phyloP scores from a whole-genome alignment of 1,140 invertebrate species.

The Asbolus verrucosus region DNA sequence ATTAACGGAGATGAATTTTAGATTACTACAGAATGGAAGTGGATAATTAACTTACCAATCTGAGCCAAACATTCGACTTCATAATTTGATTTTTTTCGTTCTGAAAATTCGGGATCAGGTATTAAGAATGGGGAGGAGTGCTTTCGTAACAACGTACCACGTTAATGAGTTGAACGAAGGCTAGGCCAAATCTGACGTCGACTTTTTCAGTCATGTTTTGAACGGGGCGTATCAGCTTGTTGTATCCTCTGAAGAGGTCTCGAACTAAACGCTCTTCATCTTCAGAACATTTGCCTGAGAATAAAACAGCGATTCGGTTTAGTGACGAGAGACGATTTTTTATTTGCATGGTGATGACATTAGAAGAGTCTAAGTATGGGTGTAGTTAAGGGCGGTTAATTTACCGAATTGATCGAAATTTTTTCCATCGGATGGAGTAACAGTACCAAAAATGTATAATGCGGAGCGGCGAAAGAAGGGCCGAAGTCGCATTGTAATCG shows the following conservation, averaged over 20 bases:
- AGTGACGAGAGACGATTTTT: neutral
- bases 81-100: constrained; percentile 99
- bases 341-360: neutral
- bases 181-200: constrained; percentile 94
- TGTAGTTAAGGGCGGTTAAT: neutral
- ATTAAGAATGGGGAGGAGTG: too few relatives aligned
- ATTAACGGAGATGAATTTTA: constrained; percentile 36
- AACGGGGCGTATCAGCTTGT: constrained; percentile 98
- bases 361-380: neutral
- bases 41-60: constrained; percentile 76
- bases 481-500: neutral
- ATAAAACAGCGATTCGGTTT: constrained; percentile 17
- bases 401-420: neutral
- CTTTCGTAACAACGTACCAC: constrained; percentile 86
- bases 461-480: neutral
- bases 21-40: neutral
- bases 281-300: constrained; percentile 82
- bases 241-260: constrained; percentile 98
- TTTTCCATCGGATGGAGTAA: neutral
- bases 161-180: constrained; percentile 98
- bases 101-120: constrained; percentile 77
- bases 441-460: neutral
- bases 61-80: constrained; percentile 98
- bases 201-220: constrained; percentile 98
- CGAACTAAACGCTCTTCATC: constrained; percentile 96